A percentile compares a stretch with the other conserved stretches of the same genome.
These are phyloP conservation scores for Neocrepidodera transversa DNA, from an alignment of 2,888 invertebrate species.

Conservation along the genomic window DNA sequence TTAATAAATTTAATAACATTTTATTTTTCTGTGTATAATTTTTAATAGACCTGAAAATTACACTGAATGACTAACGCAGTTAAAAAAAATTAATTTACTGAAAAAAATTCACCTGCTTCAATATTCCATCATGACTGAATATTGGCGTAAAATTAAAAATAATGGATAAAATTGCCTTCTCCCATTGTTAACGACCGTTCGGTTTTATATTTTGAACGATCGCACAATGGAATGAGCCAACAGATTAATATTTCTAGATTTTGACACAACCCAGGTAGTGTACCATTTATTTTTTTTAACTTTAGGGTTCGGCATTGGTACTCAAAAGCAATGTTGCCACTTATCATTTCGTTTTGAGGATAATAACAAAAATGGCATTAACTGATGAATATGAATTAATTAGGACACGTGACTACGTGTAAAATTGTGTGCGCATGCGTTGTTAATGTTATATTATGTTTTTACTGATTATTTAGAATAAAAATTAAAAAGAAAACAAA, in stretches of 20 bases:
- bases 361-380: too few species aligned
- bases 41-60: slow-evolving; percentile 13
- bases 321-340: not conserved
- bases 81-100: slow-evolving; percentile 14
- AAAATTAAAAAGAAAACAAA: too few species aligned
- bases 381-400: too few species aligned
- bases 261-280: not conserved
- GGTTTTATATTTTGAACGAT: slow-evolving; percentile 27
- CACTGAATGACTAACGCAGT: slow-evolving; percentile 10
- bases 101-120: slow-evolving; percentile 35
- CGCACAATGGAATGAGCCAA: slow-evolving; percentile 19
- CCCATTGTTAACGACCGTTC: slow-evolving; percentile 16
- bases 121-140: slow-evolving; percentile 13
- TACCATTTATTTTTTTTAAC: not conserved
- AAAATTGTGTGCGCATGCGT: too few species aligned
- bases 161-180: slow-evolving; percentile 29
- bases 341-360: too few species aligned
- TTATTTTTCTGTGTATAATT: too few species aligned
- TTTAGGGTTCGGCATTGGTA: not conserved
- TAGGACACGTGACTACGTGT: too few species aligned
- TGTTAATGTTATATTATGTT: too few species aligned
- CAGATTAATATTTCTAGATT: slow-evolving; percentile 1
- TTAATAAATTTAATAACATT: too few species aligned
- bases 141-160: slow-evolving; percentile 39
- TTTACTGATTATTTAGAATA: too few species aligned